phyloP scores from a whole-genome alignment of 2,888 invertebrate species.

The Hipparchia semele region DNA sequence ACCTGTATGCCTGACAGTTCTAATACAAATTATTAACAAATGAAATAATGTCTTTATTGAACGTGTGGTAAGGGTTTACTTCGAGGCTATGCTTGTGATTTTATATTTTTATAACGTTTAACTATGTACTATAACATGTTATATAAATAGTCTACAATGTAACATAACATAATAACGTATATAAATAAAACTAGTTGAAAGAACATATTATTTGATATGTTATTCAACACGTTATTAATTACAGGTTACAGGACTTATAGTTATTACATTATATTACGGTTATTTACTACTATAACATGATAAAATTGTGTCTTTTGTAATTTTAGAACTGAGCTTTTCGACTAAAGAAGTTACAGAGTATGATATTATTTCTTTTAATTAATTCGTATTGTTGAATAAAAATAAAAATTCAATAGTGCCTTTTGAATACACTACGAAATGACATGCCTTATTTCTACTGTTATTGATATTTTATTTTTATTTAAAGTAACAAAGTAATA shows the following conservation, averaged over 20 bases:
- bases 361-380: background rate
- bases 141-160: background rate
- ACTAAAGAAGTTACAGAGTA: background rate
- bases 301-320: no score
- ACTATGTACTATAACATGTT: background rate
- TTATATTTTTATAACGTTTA: background rate
- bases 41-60: no score
- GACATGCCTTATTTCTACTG: conserved; percentile 28
- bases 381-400: background rate
- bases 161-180: background rate
- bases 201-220: background rate
- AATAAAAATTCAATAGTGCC: conserved; percentile 26
- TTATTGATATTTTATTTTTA: conserved; percentile 27
- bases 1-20: no score
- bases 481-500: conserved; percentile 17
- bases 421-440: conserved; percentile 24
- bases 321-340: background rate
- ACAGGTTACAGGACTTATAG: no score
- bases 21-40: no score
- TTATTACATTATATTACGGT: background rate
- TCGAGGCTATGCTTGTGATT: background rate
- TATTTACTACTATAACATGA: background rate
- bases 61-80: background rate
- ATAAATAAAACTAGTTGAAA: background rate
- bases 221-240: background rate